Evolutionary conservation across 2,888 invertebrate species (phyloP), one percentile per base, ranked within the genome.

Genomic region (Callinectes sapidus): DNA sequence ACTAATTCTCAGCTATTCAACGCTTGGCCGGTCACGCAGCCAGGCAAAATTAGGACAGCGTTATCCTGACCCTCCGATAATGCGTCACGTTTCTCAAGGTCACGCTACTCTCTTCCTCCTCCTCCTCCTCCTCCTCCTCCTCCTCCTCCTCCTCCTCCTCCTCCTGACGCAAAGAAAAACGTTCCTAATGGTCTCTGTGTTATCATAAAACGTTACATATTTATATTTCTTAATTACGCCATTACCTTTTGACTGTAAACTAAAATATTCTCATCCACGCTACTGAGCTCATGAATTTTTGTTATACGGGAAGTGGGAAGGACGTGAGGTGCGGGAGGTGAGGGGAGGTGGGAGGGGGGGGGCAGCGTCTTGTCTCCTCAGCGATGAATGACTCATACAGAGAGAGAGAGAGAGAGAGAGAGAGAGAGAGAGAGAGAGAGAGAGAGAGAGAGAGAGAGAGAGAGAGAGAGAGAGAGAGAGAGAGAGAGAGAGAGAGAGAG

Each of bases 71-170:
- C 35, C 35, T 32, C 81, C 16, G 32, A 32, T n/a, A 81, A 14
- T 81, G 81, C 81, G 32, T 81, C 35, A 81, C 35, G 81, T 35
- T 10, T 32, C 35, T 81, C 81, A 81, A 81, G 81, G 81, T 81
- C 81, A 81, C 81, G 32, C 32, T 81, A 81, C 32, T 32, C 32
- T 35, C 77, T 1, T 77, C n/a, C n/a, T n/a, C 81, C 32, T 35
- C 81, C 6, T 32, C 81, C 32, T 35, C 81, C 6, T 32, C 81
- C 32, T 35, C 81, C 6, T 32, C 81, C 32, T 35, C 81, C 6
- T 32, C 81, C 32, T 35, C 81, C 6, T 32, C 81, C 32, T 35
- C 81, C 6, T 32, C 81, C 32, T 35, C 81, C 6, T 32, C 81
- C 32, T 35, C 81, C 6, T 32, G 10, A 81, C 23, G 14, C 81